A percentile compares a stretch with the other conserved stretches of the same genome.
Evolutionary conservation across 2,888 invertebrate genomes (phyloP).

Genomic region (Ennomos quercinarius): DNA sequence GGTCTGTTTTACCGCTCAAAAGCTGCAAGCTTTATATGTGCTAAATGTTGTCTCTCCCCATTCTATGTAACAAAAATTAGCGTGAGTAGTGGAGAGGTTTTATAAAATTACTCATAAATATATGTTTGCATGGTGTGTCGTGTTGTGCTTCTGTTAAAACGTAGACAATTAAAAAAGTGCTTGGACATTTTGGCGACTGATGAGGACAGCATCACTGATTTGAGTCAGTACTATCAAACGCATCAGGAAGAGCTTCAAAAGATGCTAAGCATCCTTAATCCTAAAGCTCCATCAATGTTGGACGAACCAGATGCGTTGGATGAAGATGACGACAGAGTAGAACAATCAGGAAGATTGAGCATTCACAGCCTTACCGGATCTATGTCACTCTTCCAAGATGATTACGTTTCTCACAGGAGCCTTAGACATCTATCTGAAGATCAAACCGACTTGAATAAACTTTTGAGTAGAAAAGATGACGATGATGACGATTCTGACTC

Average conservation of each 20-base stretch:
- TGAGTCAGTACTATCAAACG: conserved; percentile 71
- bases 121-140: conserved; percentile 82
- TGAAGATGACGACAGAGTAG: conserved; percentile 71
- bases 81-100: conserved; percentile 10
- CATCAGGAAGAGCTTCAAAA: conserved; percentile 76
- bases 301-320: conserved; percentile 71
- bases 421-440: conserved; percentile 74
- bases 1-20: conserved; percentile 25
- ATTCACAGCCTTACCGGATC: conserved; percentile 67
- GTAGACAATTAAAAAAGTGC: conserved; percentile 84
- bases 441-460: conserved; percentile 71
- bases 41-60: conserved; percentile 20
- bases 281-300: conserved; percentile 66
- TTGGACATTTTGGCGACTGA: conserved; percentile 86
- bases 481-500: conserved; percentile 71
- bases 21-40: conserved; percentile 38
- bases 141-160: conserved; percentile 55
- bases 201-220: conserved; percentile 71
- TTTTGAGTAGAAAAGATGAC: conserved; percentile 84
- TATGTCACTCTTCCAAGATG: conserved; percentile 71
- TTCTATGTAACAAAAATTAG: conserved; percentile 35
- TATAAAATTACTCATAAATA: conserved; percentile 65
- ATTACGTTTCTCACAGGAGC: conserved; percentile 67
- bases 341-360: conserved; percentile 60
- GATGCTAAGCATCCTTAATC: conserved; percentile 69